Base-by-base conservation (phyloP, 2,888 invertebrate species). In the Leptopilina drosophilae region DNA sequence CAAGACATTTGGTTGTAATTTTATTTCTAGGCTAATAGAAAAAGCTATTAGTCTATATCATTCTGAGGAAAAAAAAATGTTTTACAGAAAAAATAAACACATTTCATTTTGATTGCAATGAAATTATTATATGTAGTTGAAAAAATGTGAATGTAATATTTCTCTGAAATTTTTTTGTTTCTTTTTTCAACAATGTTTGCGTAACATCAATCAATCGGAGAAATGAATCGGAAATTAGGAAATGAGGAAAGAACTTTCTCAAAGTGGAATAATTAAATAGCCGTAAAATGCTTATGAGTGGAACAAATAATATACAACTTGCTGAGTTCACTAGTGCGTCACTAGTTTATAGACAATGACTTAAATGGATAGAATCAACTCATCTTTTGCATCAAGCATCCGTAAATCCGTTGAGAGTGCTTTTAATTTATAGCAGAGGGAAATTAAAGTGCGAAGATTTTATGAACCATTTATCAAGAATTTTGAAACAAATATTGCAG, bases 381-480 rank as follows among this genome's bases (percentile, higher is more conserved):
- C 67, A 69, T 69, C 26, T 53, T 69, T 53, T 20, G 20, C 9
- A 53, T 49, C 69, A 53, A 53, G 69, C 53, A 69, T 26, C 69
- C 69, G 69, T 69, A 46, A 69, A 69, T 69, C 69, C 69, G 69
- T 53, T 26, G 8, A 49, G 53, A 69, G n/a, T 53, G 53, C 20
- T 26, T 4, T 69, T 2, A 49, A 53, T 15, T 14, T 26, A 14
- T 49, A 59, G 2, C 59, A 11, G 14, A 59, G 14, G 2, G 8
- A 42, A 42, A 42, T 8, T 42, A 8, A 42, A 8, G 33, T 33
- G 42, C 5, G 6, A 42, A 8, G 1, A 42, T 42, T 42, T 42
- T 42, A 8, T 8, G 8, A 42, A 8, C 8, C 42, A 42, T 42
- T 42, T 42, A 42, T 42, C 42, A 33, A 33, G 42, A 42, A 42